phyloP scores from a whole-genome alignment of 1,140 invertebrate species.

The Xylocopa sonorina region DNA sequence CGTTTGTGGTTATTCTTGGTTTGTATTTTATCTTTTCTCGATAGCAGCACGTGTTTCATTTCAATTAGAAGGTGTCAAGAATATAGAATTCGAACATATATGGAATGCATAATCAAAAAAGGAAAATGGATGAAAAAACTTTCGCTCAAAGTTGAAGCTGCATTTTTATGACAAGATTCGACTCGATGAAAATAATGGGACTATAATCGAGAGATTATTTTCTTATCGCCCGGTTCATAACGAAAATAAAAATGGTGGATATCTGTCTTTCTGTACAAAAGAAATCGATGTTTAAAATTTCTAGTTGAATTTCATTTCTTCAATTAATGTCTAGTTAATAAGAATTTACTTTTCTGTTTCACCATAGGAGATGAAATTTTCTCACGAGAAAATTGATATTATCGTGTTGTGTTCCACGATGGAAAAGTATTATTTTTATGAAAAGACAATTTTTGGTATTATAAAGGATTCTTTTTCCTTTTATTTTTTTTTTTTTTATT shows the following conservation, averaged over 20 bases:
- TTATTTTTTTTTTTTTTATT: no score
- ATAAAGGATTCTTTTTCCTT: conserved; percentile 5
- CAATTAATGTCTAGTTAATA: background rate
- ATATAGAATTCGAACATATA: background rate
- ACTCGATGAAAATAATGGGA: background rate
- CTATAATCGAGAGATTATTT: background rate
- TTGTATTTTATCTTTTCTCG: conserved; percentile 20
- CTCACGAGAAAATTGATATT: background rate
- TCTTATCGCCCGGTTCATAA: background rate
- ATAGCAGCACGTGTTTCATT: conserved; percentile 16
- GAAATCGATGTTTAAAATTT: background rate
- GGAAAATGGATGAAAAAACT: background rate
- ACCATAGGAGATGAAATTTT: conserved; percentile 30
- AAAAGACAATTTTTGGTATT: conserved; percentile 22
- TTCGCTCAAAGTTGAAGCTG: conserved; percentile 7
- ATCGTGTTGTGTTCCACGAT: conserved; percentile 56
- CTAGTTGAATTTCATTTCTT: background rate
- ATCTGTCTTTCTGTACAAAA: background rate
- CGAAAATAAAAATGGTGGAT: background rate
- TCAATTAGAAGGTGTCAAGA: background rate
- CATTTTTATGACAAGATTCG: background rate
- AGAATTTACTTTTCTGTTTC: background rate
- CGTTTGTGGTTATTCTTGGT: conserved; percentile 16
- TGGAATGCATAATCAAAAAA: background rate
- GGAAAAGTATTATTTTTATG: conserved; percentile 27